Conservation (phyloP, 2,797 vertebrate genomes). For the Xiphorhynchus erythropygius region DNA sequence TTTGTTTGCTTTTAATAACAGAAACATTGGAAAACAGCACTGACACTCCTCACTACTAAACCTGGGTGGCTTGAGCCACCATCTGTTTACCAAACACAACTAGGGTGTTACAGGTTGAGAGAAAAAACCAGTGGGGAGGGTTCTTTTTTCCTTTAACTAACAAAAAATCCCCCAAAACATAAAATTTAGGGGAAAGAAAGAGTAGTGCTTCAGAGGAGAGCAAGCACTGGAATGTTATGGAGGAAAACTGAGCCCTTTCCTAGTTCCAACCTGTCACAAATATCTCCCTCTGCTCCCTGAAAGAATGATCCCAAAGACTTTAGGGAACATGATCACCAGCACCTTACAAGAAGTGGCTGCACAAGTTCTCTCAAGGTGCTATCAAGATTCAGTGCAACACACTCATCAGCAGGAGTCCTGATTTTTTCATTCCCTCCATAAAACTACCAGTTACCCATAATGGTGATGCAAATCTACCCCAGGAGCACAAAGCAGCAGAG, state of each 20-base stretch:
- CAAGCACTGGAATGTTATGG: background rate
- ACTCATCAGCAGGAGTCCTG: background rate
- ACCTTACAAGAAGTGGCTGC: background rate
- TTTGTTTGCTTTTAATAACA: background rate
- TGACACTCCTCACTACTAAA: background rate
- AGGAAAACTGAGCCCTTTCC: background rate
- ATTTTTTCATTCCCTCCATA: background rate
- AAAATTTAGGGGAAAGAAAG: background rate
- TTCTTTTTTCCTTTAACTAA: background rate
- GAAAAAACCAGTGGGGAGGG: background rate
- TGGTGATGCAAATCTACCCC: background rate
- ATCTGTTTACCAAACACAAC: background rate
- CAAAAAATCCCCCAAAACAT: background rate
- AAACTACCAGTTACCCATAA: background rate
- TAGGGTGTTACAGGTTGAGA: background rate
- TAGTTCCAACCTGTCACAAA: background rate
- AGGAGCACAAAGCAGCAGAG: background rate
- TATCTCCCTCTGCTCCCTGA: background rate
- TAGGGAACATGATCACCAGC: background rate
- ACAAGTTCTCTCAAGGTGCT: background rate
- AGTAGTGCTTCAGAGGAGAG: background rate
- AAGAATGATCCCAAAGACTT: background rate
- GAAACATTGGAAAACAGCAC: background rate
- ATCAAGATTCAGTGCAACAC: background rate
- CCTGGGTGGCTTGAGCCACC: background rate